Evolutionary conservation across 2,113 vertebrate species (phyloP), one percentile per base, ranked within the genome.

Genomic region (Syngnathus typhle): DNA sequence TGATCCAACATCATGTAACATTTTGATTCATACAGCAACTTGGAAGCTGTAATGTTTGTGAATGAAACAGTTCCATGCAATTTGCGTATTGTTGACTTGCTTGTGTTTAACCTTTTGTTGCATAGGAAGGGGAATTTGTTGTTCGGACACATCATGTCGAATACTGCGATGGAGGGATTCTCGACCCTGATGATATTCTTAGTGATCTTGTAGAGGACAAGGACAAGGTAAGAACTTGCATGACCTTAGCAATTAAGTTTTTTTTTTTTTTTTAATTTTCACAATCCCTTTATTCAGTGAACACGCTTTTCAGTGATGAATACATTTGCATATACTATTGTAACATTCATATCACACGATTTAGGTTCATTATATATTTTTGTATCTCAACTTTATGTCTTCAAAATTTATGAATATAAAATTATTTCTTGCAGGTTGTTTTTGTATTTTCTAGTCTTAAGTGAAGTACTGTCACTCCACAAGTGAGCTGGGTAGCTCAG

Each of bases 141-240:
- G 94, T 99, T 59, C 95, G 93, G 80, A 98, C 95, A 64, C 96
- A 97, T 71, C 96, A 99, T 74, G 90, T 99, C 75, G 96, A 98
- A 70, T 98, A 99, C 73, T 96, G 92, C 75, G 97, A 98, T 72
- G 97, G 97, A 70, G 95, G 97, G 38, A 99, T 99, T 76, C 83
- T 99, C 84, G 97, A 99, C 85, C 97, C 95, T n/a, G 97, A 99
- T 86, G 97, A 99, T 65, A 82, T 94, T 36, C 90, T 99, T 80
- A 93, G 94, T 63, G 97, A 98, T 91, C 93, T 99, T 68, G 95
- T 95, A 16, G 97, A 98, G 86, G 95, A 99, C 89, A 96, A 94
- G 84, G 97, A 99, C 87, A 99, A 96, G 95, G 97, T 98, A 93
- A 83, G 74, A 68, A 38, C 5, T 10, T 44, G 6, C 27, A 27